Base-by-base conservation (phyloP, 2,888 invertebrate genomes). In the Alviniconcha strummeri region DNA sequence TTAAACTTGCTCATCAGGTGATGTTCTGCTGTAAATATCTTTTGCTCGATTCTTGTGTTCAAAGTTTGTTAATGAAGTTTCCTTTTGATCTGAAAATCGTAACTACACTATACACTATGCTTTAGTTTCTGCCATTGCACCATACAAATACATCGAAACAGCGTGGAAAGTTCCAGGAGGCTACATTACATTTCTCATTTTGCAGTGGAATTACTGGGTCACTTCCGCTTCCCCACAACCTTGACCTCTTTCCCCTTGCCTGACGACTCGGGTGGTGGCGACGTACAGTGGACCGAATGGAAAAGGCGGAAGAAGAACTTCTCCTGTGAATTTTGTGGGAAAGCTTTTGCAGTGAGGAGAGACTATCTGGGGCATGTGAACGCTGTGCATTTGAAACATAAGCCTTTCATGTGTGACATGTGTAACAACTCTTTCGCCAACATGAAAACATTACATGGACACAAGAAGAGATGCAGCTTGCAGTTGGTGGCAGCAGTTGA, bases 331-430 rank as follows among this genome's bases (percentile, higher is more conserved):
- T 77, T 76, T 52, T 86, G 86, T 83, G 86, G 86, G 54, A 86
- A 86, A 83, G 55, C 75, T 6, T 86, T 86, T 77, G 82, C 80
- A 71, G 86, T 86, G n/a, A 76, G 84, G 17, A 80, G 86, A 69
- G 85, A 83, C 71, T 80, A 80, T 7, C 69, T 82, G 64, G 86
- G 86, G 19, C 86, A 86, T 72, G 84, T 86, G 64, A 86, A 86
- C 83, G 84, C 86, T 52, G 75, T 82, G 69, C 86, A 86, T 74
- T 82, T 84, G 55, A 81, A 85, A 54, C 83, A 78, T 57, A 83
- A 82, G 17, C 86, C 86, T n/a, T 86, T 85, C 75, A 54, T 81
- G 19, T 86, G 86, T 60, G 9, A 54, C 19, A 77, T 72, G 36
- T 86, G 86, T 81, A 56, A 85, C 56, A 84, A 36, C 76, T 79